Evolutionary conservation across 2,797 vertebrate species (phyloP).

Genomic region (Pseudomugil tenellus): DNA sequence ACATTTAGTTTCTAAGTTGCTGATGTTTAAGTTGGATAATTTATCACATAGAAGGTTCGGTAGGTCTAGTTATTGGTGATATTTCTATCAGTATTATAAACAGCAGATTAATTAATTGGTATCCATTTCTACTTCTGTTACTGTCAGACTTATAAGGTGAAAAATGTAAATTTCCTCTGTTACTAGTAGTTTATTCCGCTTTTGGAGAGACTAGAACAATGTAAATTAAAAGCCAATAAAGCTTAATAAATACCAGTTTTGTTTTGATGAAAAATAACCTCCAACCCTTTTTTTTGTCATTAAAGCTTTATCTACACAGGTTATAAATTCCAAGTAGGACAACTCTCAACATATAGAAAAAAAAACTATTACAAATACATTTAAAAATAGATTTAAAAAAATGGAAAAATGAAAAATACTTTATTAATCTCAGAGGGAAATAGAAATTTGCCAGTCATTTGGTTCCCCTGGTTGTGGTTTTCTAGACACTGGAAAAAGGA

Average conservation of each 20-base stretch:
- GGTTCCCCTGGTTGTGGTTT: no score
- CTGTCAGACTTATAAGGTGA: slow-evolving; percentile 16
- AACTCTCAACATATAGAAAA: no score
- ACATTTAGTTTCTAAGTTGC: slow-evolving; percentile 17
- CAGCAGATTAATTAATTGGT: no score
- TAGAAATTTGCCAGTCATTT: no score
- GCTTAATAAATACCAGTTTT: slow-evolving; percentile 13
- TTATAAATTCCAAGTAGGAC: no score
- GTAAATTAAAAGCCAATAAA: slow-evolving; percentile 35
- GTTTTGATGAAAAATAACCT: slow-evolving; percentile 52
- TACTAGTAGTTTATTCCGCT: slow-evolving; percentile 19
- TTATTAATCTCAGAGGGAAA: no score
- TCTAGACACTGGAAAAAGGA: no score
- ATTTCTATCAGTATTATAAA: slow-evolving; percentile 10
- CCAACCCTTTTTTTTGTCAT: no score
- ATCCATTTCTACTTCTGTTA: slow-evolving; percentile 5
- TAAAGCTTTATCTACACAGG: no score
- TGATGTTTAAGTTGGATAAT: slow-evolving; percentile 12
- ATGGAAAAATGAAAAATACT: no score
- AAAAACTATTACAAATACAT: no score
- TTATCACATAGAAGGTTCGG: slow-evolving; percentile 9
- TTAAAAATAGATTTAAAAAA: no score
- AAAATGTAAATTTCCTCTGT: slow-evolving; percentile 3
- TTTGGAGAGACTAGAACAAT: slow-evolving; percentile 20
- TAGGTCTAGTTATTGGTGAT: neutral